Conservation (phyloP, 2,888 invertebrate species). For the Malthinus flaveolus region DNA sequence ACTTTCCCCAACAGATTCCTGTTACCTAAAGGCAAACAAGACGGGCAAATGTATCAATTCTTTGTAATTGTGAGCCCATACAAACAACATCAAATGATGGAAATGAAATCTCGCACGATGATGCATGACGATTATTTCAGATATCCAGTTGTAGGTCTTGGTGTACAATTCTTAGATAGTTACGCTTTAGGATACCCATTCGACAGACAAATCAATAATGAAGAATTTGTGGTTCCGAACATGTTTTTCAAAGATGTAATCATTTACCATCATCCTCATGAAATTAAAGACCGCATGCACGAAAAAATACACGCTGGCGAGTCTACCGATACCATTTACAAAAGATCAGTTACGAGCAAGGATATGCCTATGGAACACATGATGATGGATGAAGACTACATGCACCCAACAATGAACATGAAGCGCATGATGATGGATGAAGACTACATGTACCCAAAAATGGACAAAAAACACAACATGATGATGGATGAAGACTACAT, state of each 20-base stretch:
- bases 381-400: no score
- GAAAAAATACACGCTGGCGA: not conserved
- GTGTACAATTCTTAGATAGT: constrained; percentile 54
- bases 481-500: not conserved
- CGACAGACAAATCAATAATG: constrained; percentile 66
- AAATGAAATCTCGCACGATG: constrained; percentile 26
- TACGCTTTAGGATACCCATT: constrained; percentile 75
- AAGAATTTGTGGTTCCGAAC: constrained; percentile 67
- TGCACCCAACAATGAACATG: no score
- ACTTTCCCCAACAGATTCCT: constrained; percentile 71
- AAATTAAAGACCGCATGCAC: not conserved
- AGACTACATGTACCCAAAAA: no score
- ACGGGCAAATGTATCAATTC: constrained; percentile 64
- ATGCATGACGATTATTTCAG: constrained; percentile 21
- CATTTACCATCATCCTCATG: constrained; percentile 60
- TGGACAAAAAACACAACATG: not conserved
- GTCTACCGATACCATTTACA: not conserved
- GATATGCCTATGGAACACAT: not conserved
- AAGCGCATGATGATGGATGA: no score
- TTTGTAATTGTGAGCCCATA: constrained; percentile 56
- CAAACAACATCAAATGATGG: constrained; percentile 34
- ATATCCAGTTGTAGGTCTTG: constrained; percentile 38
- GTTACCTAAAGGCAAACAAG: constrained; percentile 68
- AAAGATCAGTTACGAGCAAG: not conserved
- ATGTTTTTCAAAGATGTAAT: constrained; percentile 67